Conservation (phyloP, 2,797 vertebrate genomes). For the Monodelphis domestica region DNA sequence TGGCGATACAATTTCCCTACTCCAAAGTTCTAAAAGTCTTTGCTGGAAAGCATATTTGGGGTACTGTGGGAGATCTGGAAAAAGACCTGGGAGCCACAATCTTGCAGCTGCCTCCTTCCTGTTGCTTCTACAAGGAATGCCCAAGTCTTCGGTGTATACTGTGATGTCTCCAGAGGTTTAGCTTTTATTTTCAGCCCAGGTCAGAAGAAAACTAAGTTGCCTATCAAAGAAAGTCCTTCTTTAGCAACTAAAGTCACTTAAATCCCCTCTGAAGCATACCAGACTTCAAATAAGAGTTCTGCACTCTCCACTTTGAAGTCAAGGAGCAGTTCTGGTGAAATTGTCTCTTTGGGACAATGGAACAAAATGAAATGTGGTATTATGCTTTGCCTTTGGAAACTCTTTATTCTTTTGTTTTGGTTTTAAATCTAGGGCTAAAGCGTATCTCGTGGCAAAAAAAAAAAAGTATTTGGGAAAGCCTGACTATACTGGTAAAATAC, state of each 20-base stretch:
- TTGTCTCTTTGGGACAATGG: background rate
- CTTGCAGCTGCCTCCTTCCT: background rate
- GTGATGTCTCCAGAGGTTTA: fast-evolving
- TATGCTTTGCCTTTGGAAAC: background rate
- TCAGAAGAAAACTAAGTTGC: background rate
- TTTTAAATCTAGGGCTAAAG: conserved; percentile 69
- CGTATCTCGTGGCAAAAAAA: conserved; percentile 74
- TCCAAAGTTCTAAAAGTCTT: conserved; percentile 63
- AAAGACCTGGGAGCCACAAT: background rate
- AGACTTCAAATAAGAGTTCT: background rate
- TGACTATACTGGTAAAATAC: conserved; percentile 81
- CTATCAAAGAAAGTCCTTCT: background rate
- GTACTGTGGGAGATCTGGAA: background rate
- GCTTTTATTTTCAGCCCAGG: background rate
- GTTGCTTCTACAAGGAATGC: fast-evolving
- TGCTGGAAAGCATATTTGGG: background rate
- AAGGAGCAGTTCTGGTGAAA: background rate
- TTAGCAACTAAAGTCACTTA: background rate
- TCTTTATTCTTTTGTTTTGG: background rate
- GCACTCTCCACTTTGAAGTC: background rate
- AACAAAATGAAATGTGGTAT: background rate
- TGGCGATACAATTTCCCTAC: conserved; percentile 66
- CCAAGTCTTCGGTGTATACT: fast-evolving
- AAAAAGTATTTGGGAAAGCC: conserved; percentile 77
- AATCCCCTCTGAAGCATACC: background rate